Base-by-base conservation (phyloP, 1,140 invertebrate genomes). In the Eulimnadia texana region DNA sequence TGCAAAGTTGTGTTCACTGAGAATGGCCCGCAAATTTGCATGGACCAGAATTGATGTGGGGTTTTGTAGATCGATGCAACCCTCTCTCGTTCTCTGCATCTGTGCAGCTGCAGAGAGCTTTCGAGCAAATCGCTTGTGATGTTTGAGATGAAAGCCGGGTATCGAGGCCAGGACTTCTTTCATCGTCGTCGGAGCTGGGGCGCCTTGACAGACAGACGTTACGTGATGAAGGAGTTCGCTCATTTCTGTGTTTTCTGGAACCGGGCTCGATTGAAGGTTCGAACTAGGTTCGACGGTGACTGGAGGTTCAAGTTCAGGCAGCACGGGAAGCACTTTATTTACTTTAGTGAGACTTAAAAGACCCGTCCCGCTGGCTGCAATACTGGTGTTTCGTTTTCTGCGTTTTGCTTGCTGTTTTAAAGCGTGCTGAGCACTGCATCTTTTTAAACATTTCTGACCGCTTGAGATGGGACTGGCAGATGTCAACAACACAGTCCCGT, bases 31-130 rank as follows among this genome's bases (percentile, higher is more conserved):
- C 55, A 97, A 79, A 77, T 94, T 94, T 1, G 88, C 91, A 68
- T 91, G 90, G 20, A 90, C 87, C 67, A 98, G 79, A 67, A 98
- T 93, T 52, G 93, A 96, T 70, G 94, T 91, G n/a, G 93, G 91
- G 29, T 92, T 93, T 77, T 95, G 90, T 67, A 98, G 77, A 76
- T 98, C 93, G 64, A 98, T 90, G 70, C 87, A 88, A 42, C 92
- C 90, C 76, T 93, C 90, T 73, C 88, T 87, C 19, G 86, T 89
- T 73, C 92, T 87, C 69, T 93, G 89, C 63, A 97, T 77, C 72
- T 96, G 92, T 60, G 91, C 90, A 53, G 90, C 90, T 61, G 88
- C 85, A 57, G 88, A 92, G 64, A 92, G 73, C 71, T 87, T 87
- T 70, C 90, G 88, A 66, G 83, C 85, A 61, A 82, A 76, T 64